Conservation (phyloP, 1,140 invertebrate species). For the Parasteatoda tepidariorum region DNA sequence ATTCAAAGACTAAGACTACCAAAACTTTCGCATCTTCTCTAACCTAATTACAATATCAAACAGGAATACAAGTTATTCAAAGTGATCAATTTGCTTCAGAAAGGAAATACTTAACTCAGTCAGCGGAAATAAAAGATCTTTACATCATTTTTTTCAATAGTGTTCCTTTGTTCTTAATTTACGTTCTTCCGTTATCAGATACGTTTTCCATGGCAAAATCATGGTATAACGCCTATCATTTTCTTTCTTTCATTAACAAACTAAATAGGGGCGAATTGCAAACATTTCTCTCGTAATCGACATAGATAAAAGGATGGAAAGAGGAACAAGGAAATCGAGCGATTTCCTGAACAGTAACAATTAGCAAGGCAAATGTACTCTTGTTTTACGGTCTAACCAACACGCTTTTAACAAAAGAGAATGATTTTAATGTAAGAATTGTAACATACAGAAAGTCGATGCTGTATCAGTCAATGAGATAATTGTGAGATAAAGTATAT, state of each 20-base stretch:
- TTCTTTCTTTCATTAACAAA: slow-evolving; percentile 34
- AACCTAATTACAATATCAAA: slow-evolving; percentile 5
- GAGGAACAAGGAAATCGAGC: slow-evolving; percentile 39
- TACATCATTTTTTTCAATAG: slow-evolving; percentile 13
- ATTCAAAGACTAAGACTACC: too few species aligned
- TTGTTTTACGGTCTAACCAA: slow-evolving; percentile 36
- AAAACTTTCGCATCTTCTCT: neutral
- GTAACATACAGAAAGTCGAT: too few species aligned
- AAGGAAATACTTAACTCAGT: slow-evolving; percentile 8
- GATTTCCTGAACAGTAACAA: slow-evolving; percentile 21
- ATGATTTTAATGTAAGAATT: neutral
- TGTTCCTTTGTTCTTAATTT: neutral
- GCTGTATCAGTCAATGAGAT: too few species aligned
- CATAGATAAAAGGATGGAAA: slow-evolving; percentile 9
- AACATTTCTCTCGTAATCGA: slow-evolving; percentile 25
- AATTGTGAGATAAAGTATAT: too few species aligned
- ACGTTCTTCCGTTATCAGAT: slow-evolving; percentile 24
- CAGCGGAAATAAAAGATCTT: neutral
- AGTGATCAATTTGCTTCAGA: neutral
- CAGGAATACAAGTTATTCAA: slow-evolving; percentile 4
- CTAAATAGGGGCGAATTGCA: slow-evolving; percentile 38
- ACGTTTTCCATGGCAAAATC: neutral
- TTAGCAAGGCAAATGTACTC: slow-evolving; percentile 38
- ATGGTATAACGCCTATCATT: neutral
- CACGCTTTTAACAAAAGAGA: slow-evolving; percentile 7